Conservation (phyloP, 2,797 vertebrate species). For the Hydrolagus colliei region DNA sequence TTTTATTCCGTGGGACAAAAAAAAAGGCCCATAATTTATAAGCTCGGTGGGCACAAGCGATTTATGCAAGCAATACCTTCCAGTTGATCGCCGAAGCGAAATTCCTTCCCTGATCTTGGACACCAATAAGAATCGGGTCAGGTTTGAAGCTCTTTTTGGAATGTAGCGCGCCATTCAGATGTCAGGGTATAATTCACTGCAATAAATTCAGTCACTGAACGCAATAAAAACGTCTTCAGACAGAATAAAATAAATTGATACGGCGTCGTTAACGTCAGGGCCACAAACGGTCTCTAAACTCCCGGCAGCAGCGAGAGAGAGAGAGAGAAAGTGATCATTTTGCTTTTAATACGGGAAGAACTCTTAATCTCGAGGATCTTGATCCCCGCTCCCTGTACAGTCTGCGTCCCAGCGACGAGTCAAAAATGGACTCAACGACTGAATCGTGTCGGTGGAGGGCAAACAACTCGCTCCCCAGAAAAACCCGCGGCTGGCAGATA, state of each 20-base stretch:
- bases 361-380: background rate
- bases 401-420: no score
- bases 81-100: background rate
- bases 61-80: background rate
- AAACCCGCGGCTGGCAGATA: no score
- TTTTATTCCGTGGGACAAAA: no score
- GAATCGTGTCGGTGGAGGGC: no score
- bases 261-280: background rate
- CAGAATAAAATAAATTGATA: constrained; percentile 17
- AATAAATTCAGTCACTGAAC: background rate
- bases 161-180: background rate
- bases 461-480: no score
- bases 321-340: background rate
- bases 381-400: no score
- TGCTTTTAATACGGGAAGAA: background rate
- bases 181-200: background rate
- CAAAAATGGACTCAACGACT: no score
- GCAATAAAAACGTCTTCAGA: constrained; percentile 7
- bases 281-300: background rate
- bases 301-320: background rate
- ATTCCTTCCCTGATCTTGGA: background rate
- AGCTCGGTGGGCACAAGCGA: background rate
- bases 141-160: constrained; percentile 2
- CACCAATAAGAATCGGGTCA: background rate
- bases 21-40: background rate